These are phyloP conservation scores for Drosophila tropicalis DNA, from an alignment of 1,140 invertebrate genomes.

Conservation along the genomic window DNA sequence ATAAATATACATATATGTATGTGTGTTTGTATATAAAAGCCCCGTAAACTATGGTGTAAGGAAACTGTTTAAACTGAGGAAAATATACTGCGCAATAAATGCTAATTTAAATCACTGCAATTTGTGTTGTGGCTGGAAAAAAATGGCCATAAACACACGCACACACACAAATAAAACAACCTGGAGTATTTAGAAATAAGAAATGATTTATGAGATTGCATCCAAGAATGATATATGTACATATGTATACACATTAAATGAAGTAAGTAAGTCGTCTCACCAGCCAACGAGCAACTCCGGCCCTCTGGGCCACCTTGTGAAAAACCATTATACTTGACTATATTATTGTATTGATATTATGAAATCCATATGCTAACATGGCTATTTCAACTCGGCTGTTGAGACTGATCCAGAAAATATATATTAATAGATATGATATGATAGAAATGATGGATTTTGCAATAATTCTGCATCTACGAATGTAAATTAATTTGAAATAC, in stretches of 20 bases:
- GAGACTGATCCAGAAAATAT: too few relatives aligned
- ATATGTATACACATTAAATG: not conserved
- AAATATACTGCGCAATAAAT: constrained; percentile 2
- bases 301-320: too few relatives aligned
- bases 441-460: too few relatives aligned
- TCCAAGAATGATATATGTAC: not conserved
- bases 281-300: too few relatives aligned
- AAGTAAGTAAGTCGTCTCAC: too few relatives aligned
- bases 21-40: not conserved
- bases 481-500: not conserved
- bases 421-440: too few relatives aligned
- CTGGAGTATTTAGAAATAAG: not conserved
- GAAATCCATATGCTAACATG: too few relatives aligned
- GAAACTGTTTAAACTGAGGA: constrained; percentile 5
- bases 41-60: not conserved
- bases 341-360: too few relatives aligned
- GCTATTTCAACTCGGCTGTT: too few relatives aligned
- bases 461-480: not conserved
- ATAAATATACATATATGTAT: constrained; percentile 18
- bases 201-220: not conserved
- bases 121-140: not conserved
- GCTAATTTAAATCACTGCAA: constrained; percentile 7
- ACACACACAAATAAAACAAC: not conserved
- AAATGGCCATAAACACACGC: not conserved
- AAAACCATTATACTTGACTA: too few relatives aligned